phyloP scores from a whole-genome alignment of 2,888 invertebrate species.

The Pollenia amentaria region DNA sequence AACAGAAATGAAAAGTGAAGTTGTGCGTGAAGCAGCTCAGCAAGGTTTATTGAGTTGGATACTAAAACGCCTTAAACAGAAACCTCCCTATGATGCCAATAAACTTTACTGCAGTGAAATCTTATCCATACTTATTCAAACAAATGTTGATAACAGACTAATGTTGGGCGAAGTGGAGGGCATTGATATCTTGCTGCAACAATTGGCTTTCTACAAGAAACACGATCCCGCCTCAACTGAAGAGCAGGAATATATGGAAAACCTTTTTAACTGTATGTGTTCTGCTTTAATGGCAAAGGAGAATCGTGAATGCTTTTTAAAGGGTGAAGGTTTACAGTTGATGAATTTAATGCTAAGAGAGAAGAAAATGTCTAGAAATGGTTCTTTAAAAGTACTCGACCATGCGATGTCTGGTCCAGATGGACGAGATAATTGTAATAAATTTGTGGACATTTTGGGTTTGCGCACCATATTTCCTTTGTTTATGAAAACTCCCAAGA shows the following conservation, averaged over 20 bases:
- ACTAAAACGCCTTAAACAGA: constrained; percentile 93
- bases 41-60: constrained; percentile 97
- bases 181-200: constrained; percentile 98
- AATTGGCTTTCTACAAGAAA: constrained; percentile 96
- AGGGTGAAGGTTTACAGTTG: constrained; percentile 97
- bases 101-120: constrained; percentile 98
- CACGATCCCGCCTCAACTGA: constrained; percentile 96
- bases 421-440: constrained; percentile 97
- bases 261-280: constrained; percentile 97
- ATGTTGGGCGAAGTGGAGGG: constrained; percentile 94
- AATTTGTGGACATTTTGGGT: constrained; percentile 98
- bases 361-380: constrained; percentile 97
- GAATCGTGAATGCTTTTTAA: constrained; percentile 96
- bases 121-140: constrained; percentile 96
- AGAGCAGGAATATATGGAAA: constrained; percentile 99
- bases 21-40: constrained; percentile 93
- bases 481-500: constrained; percentile 99
- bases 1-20: constrained; percentile 94
- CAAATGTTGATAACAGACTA: constrained; percentile 92
- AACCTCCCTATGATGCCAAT: constrained; percentile 96
- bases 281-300: constrained; percentile 94
- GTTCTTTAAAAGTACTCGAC: constrained; percentile 98
- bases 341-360: constrained; percentile 99
- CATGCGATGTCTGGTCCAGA: constrained; percentile 97
- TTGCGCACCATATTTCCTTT: constrained; percentile 98